phyloP scores from a whole-genome alignment of 2,797 vertebrate species.

The Ciconia nigra region DNA sequence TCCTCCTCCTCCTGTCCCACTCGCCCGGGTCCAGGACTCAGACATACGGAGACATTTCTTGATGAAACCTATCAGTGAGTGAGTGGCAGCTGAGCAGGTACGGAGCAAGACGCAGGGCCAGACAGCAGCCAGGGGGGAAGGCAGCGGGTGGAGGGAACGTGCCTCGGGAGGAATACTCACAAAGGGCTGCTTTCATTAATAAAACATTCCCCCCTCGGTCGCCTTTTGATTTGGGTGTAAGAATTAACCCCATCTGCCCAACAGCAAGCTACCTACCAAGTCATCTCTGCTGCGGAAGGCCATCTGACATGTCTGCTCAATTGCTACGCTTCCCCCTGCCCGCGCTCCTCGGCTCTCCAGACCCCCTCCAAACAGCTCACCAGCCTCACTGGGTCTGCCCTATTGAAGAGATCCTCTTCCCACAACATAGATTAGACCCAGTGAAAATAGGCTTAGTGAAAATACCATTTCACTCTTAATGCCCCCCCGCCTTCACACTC shows the following conservation, averaged over 20 bases:
- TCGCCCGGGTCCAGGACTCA: neutral
- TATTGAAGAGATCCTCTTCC: constrained; percentile 41
- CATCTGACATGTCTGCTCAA: neutral
- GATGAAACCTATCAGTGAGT: constrained; percentile 48
- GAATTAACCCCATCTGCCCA: constrained; percentile 69
- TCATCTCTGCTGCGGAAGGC: constrained; percentile 43
- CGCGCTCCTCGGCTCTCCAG: neutral
- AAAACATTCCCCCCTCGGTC: constrained; percentile 66
- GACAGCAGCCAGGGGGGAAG: constrained; percentile 63
- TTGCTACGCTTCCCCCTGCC: neutral
- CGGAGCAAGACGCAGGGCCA: constrained; percentile 44
- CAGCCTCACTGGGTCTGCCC: neutral
- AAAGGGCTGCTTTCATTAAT: constrained; percentile 71
- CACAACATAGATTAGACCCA: constrained; percentile 55
- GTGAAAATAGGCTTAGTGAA: constrained; percentile 64
- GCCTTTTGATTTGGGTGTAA: constrained; percentile 70
- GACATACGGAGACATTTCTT: constrained; percentile 38
- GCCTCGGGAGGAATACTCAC: constrained; percentile 63
- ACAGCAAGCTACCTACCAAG: constrained; percentile 51
- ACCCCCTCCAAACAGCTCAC: constrained; percentile 19
- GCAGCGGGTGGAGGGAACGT: constrained; percentile 54
- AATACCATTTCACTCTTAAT: constrained; percentile 53
- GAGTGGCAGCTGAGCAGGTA: constrained; percentile 66
- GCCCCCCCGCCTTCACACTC: neutral
- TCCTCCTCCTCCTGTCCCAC: neutral